Evolutionary conservation across 2,113 vertebrate genomes (phyloP).

Genomic region (Cyanoderma ruficeps): DNA sequence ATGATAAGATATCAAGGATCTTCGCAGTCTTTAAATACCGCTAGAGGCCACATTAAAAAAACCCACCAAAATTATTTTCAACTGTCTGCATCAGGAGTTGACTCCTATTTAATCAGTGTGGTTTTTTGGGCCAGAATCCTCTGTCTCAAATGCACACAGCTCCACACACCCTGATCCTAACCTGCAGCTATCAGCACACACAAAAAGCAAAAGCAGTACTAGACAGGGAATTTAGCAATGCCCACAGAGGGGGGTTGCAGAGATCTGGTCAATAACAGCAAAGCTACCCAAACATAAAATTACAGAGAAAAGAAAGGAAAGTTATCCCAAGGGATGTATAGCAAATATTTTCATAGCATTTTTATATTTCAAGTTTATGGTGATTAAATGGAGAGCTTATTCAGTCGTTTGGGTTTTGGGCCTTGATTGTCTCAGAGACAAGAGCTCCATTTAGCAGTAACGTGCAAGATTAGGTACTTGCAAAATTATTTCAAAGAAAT

Average conservation of each 20-base stretch:
- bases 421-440: background rate
- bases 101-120: background rate
- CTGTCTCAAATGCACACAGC: background rate
- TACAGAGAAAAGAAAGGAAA: background rate
- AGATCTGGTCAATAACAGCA: background rate
- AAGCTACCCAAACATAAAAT: background rate
- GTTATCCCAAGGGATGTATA: background rate
- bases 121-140: background rate
- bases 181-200: background rate
- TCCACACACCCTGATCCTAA: background rate
- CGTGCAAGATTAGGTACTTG: background rate
- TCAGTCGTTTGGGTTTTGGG: background rate
- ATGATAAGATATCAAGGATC: background rate
- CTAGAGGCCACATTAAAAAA: background rate
- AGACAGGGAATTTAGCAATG: background rate
- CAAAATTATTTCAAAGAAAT: constrained; percentile 24
- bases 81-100: background rate
- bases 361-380: background rate
- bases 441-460: background rate
- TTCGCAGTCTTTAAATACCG: background rate
- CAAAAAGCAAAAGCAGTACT: background rate
- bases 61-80: background rate
- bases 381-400: background rate
- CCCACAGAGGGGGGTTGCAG: background rate
- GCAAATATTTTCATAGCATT: background rate